phyloP scores from a whole-genome alignment of 1,140 invertebrate species.

The Caenorhabditis inopinata region DNA sequence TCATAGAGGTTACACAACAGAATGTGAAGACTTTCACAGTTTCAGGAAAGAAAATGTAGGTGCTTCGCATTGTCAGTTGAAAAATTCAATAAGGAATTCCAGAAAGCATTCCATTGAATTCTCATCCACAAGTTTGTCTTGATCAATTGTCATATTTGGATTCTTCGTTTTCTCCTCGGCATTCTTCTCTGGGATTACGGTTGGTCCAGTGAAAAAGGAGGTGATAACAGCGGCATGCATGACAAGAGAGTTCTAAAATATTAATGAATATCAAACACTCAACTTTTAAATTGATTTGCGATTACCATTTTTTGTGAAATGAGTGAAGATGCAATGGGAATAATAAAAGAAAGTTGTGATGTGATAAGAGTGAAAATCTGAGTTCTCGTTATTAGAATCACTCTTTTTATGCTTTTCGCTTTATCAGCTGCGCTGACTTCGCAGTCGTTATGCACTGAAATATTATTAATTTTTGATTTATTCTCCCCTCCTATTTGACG shows the following conservation, averaged over 20 bases:
- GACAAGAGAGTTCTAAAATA: constrained; percentile 1
- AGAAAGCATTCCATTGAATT: constrained; percentile 24
- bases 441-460: not conserved
- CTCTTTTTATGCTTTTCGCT: not conserved
- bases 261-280: not conserved
- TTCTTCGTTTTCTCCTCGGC: not conserved
- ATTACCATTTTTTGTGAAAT: not conserved
- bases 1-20: constrained; percentile 18
- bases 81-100: constrained; percentile 10
- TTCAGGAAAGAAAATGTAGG: not conserved
- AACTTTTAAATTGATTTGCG: no score
- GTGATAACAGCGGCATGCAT: not conserved
- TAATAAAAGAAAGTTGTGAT: not conserved
- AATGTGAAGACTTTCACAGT: constrained; percentile 27
- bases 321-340: not conserved
- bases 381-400: not conserved
- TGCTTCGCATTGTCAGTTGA: not conserved
- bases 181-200: not conserved
- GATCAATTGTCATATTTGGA: not conserved
- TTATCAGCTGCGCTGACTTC: constrained; percentile 10
- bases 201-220: not conserved
- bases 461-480: not conserved
- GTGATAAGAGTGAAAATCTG: not conserved
- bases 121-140: constrained; percentile 7
- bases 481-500: not conserved